Percentiles rank a stretch among this genome's conserved stretches.
phyloP scores from a whole-genome alignment of 2,113 vertebrate genomes.

The Myotis yumanensis region DNA sequence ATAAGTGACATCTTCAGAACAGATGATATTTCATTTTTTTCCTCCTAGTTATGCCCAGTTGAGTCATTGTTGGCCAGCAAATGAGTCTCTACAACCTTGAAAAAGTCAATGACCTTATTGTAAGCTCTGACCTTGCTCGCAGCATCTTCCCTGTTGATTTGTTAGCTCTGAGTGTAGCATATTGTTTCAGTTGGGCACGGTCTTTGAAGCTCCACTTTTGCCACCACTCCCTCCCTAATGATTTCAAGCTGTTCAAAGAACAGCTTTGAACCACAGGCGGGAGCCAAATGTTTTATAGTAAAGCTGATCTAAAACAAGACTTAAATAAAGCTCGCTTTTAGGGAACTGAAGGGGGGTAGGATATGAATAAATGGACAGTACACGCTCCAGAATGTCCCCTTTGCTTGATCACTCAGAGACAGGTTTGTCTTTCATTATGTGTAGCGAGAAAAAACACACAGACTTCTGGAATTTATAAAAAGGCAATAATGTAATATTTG shows the following conservation, averaged over 20 bases:
- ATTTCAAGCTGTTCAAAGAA: conserved; percentile 75
- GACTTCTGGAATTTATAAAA: conserved; percentile 53
- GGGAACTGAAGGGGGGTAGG: not conserved
- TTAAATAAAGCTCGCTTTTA: conserved; percentile 57
- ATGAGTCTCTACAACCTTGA: conserved; percentile 7
- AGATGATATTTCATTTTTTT: conserved; percentile 20
- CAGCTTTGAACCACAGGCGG: conserved; percentile 60
- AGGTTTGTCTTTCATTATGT: conserved; percentile 42
- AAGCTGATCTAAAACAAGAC: conserved; percentile 64
- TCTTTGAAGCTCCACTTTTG: conserved; percentile 64
- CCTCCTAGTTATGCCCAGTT: not conserved
- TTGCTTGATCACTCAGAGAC: conserved; percentile 23
- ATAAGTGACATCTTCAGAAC: conserved; percentile 54
- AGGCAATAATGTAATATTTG: conserved; percentile 18
- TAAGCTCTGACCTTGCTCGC: conserved; percentile 61
- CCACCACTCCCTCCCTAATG: conserved; percentile 37
- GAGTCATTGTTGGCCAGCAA: conserved; percentile 44
- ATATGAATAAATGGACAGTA: conserved; percentile 11
- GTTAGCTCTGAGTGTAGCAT: conserved; percentile 9
- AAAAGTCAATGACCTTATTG: conserved; percentile 51
- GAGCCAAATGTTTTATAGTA: conserved; percentile 62
- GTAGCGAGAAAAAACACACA: not conserved
- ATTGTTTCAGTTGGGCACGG: conserved; percentile 61
- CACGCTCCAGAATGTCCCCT: not conserved
- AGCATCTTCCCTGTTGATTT: conserved; percentile 48